Evolutionary conservation across 2,888 invertebrate genomes (phyloP), one percentile per base, ranked within the genome.

Genomic region (Erebia epiphron): DNA sequence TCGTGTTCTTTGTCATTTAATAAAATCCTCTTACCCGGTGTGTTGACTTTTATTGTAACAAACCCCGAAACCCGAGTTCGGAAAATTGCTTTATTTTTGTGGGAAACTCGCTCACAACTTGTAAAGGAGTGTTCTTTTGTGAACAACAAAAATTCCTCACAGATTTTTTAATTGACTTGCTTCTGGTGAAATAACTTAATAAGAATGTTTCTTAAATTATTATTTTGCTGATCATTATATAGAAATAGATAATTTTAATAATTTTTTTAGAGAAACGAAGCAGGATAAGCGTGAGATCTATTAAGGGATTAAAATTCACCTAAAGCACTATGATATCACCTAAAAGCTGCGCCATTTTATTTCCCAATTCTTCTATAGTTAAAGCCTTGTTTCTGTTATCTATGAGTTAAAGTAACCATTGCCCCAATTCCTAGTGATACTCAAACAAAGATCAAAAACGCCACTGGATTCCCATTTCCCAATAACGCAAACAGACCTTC

Each of bases 401-500:
- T 21, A 21, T 21, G 1, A 21, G 21, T 21, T 14, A 7, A 52
- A 16, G 52, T 52, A 16, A 18, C 14, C 21, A 5, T 49, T 14
- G 49, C 46, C 14, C 61, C 49, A 21, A 21, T 49, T 14, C 61
- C 14, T 3, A 5, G 21, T 21, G 49, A 46, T 61, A 62, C 49
- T 21, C 14, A 46, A 21, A 49, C 46, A 62, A 14, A 62, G 62
- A 62, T 62, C 62, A 62, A 49, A 46, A 62, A 62, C 21, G 26
- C 46, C 14, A 62, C 62, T 21, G 18, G 21, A 62, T 21, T 49
- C 49, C 14, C 26, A 50, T 69, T 68, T 43, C 64, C 64, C 50
- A 64, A 71, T 41, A 43, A 66, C 14, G 14, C 64, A 69, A 71
- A 73, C 69, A 73, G 52, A 63, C 74, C 67, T 68, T 65, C 69